A percentile compares a stretch with the other conserved stretches of the same genome.
Conservation (phyloP, 2,888 invertebrate species). For the Perizoma affinitatum region DNA sequence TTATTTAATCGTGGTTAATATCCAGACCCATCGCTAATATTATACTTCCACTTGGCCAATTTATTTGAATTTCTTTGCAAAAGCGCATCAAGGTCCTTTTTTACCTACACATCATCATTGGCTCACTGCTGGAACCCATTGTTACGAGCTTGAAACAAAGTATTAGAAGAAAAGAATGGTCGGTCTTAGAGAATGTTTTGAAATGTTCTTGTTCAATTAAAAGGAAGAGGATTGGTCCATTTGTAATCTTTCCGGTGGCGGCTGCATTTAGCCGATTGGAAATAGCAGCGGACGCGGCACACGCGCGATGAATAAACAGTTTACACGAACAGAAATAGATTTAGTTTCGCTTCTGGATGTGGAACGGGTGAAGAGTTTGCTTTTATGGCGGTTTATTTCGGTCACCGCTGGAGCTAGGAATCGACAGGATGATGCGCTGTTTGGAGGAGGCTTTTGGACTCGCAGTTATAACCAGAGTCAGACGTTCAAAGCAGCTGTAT, state of each 20-base stretch:
- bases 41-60: no score
- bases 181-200: conserved; percentile 1
- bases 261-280: conserved; percentile 69
- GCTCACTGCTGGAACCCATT: no score
- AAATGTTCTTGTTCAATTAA: conserved; percentile 22
- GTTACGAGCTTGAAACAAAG: no score
- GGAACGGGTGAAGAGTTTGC: conserved; percentile 65
- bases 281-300: conserved; percentile 67
- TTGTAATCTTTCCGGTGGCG: conserved; percentile 66
- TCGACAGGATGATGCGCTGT: conserved; percentile 23
- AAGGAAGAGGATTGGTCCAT: conserved; percentile 47
- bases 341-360: conserved; percentile 62
- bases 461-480: no score
- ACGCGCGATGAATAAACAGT: conserved; percentile 65
- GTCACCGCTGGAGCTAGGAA: conserved; percentile 29
- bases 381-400: conserved; percentile 67
- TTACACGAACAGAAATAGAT: conserved; percentile 65
- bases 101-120: no score
- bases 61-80: no score
- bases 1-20: no score
- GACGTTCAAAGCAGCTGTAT: no score
- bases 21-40: no score
- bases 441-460: conserved; percentile 14
- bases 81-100: no score
- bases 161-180: no score